These are phyloP conservation scores for Loriculus beryllinus DNA, from an alignment of 2,797 vertebrate species.

Conservation along the genomic window DNA sequence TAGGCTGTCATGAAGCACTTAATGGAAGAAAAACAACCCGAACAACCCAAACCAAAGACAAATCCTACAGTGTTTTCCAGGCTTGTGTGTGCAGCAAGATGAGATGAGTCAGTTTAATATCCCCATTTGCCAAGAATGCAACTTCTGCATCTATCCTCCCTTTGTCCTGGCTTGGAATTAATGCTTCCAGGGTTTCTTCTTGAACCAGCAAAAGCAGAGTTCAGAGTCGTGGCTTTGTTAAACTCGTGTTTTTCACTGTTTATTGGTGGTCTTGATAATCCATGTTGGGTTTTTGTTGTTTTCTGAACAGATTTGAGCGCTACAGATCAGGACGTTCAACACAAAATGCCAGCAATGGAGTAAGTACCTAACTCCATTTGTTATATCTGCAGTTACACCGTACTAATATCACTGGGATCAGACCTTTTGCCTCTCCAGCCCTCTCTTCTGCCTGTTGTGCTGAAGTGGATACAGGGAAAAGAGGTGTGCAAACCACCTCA, in stretches of 20 bases:
- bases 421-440: neutral
- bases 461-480: neutral
- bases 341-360: constrained; percentile 91
- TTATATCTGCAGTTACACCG: neutral
- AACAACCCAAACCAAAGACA: neutral
- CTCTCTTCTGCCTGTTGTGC: neutral
- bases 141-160: neutral
- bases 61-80: neutral
- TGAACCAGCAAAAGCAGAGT: neutral
- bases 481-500: neutral
- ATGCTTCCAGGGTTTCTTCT: neutral
- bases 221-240: neutral
- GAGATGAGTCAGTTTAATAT: neutral
- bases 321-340: constrained; percentile 87
- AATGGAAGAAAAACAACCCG: neutral
- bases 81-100: neutral
- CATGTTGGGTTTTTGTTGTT: neutral
- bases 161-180: neutral
- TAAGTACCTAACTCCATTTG: constrained; percentile 74
- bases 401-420: neutral
- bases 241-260: neutral
- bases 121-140: neutral
- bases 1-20: neutral
- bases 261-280: neutral
- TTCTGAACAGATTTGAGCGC: constrained; percentile 85